Evolutionary conservation across 2,113 vertebrate genomes (phyloP).

Genomic region (Osmerus mordax): DNA sequence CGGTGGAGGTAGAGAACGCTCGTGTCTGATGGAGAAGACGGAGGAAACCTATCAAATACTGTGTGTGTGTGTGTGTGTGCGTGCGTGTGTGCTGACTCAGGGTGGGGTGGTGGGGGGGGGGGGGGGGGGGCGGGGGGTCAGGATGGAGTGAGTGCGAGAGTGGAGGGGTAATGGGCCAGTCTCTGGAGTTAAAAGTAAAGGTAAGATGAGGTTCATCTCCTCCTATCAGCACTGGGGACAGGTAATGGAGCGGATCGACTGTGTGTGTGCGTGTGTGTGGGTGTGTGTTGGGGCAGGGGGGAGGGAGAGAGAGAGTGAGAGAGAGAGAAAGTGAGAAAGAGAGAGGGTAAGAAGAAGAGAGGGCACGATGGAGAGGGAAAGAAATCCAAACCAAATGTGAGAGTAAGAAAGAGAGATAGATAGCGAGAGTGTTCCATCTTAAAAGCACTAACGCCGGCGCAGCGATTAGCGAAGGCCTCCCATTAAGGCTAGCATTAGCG

Average conservation of each 20-base stretch:
- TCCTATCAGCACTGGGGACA: conserved; percentile 13
- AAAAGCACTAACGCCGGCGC: not conserved
- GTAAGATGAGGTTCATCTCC: not conserved
- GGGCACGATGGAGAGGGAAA: not conserved
- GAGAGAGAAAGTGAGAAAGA: conserved; percentile 11
- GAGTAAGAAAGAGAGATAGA: conserved; percentile 4
- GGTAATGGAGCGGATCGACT: conserved; percentile 7
- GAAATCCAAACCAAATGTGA: not conserved
- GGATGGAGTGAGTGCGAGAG: not conserved
- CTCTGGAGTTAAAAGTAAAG: not conserved
- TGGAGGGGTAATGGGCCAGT: not conserved
- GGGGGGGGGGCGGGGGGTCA: not conserved
- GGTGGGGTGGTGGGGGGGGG: not conserved
- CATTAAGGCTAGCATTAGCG: not conserved
- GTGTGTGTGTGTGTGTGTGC: not conserved
- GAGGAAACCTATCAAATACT: not conserved
- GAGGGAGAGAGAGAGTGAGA: not conserved
- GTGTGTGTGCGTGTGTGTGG: not conserved
- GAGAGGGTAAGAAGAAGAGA: conserved; percentile 3
- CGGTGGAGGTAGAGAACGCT: too few relatives aligned
- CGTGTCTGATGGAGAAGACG: too few relatives aligned
- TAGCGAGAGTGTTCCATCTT: conserved; percentile 33
- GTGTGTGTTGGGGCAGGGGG: not conserved
- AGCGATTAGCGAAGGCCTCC: not conserved
- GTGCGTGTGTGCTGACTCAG: not conserved